Evolutionary conservation across 2,113 vertebrate genomes (phyloP), one percentile per base, ranked within the genome.

Genomic region (Gila orcuttii): DNA sequence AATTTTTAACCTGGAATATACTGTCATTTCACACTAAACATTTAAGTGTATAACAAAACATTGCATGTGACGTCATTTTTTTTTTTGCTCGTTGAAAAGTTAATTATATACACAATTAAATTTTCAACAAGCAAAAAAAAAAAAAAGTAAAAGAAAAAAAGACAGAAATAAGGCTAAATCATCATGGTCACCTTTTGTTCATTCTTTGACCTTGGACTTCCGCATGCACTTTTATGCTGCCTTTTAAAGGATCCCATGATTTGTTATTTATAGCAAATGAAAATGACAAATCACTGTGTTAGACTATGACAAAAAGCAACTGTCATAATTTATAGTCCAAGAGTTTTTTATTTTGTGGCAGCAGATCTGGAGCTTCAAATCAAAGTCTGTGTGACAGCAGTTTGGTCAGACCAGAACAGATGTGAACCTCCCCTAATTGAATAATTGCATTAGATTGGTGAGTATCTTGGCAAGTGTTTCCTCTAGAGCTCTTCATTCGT

Each of bases 371-470:
- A 45, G 71, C 42, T 42, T 74, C 21, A 74, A 12, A 1, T 76
- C 68, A 39, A 28, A 28, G 33, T 39, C 9, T 71, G 33, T 4
- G 68, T 42, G 68, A 39, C 68, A 71, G 36, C 4, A 25, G 74
- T 55, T 77, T 25, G 25, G 74, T 77, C 47, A 33, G 42, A 42
- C 42, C 42, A 42, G 47, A 28, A 77, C 75, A 77, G 75, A 77
- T 77, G 25, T 79, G 64, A 59, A 17, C 36, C 52, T 33, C 64
- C 64, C 79, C 23, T 85, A 79, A 85, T 71, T 28, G 33, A 79
- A 79, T 85, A 78, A 79, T 78, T 85, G 23, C 75, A 85, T 79
- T 55, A 69, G 64, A 45, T 78, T 79, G 23, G 47, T 15, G 33
- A 78, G 28, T 39, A 78, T 79, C 52, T 79, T 71, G 64, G 75